Conservation (phyloP, 2,797 vertebrate species). For the Trematomus bernacchii region DNA sequence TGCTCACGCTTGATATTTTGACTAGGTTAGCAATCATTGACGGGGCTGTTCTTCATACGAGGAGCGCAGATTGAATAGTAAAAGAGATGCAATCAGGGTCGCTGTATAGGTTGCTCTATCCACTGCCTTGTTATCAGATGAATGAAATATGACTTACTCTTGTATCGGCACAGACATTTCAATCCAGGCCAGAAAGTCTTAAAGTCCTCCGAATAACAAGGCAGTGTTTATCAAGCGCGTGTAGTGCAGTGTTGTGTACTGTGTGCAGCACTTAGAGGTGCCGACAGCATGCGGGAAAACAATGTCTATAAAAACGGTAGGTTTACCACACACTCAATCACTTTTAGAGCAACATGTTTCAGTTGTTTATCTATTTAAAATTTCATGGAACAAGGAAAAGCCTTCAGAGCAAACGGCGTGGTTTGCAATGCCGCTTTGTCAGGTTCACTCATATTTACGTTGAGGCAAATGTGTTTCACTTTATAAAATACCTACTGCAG, state of each 20-base stretch:
- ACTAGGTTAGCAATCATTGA: slow-evolving; percentile 68
- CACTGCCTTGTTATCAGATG: slow-evolving; percentile 35
- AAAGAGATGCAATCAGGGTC: slow-evolving; percentile 35
- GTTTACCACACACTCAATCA: slow-evolving; percentile 53
- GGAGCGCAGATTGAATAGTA: slow-evolving; percentile 52
- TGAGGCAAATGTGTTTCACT: slow-evolving; percentile 46
- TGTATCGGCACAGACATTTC: slow-evolving; percentile 16
- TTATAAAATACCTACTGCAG: slow-evolving; percentile 41
- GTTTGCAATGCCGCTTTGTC: slow-evolving; percentile 37
- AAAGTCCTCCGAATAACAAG: slow-evolving; percentile 27
- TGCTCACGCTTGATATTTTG: slow-evolving; percentile 67
- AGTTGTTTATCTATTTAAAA: slow-evolving; percentile 72
- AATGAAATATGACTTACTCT: slow-evolving; percentile 52
- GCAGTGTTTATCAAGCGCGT: slow-evolving; percentile 42
- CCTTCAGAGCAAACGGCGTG: slow-evolving; percentile 35
- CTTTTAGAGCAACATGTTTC: slow-evolving; percentile 59
- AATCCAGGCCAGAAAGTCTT: slow-evolving; percentile 35
- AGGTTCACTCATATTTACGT: slow-evolving; percentile 55
- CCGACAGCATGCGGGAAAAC: slow-evolving; percentile 47
- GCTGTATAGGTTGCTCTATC: slow-evolving; percentile 36
- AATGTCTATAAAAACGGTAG: slow-evolving; percentile 28
- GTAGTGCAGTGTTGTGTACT: slow-evolving; percentile 10
- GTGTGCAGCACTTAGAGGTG: slow-evolving; percentile 39
- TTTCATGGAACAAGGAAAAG: slow-evolving; percentile 68
- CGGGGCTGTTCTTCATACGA: slow-evolving; percentile 31